phyloP scores from a whole-genome alignment of 2,888 invertebrate species.

The Nemurella pictetii region DNA sequence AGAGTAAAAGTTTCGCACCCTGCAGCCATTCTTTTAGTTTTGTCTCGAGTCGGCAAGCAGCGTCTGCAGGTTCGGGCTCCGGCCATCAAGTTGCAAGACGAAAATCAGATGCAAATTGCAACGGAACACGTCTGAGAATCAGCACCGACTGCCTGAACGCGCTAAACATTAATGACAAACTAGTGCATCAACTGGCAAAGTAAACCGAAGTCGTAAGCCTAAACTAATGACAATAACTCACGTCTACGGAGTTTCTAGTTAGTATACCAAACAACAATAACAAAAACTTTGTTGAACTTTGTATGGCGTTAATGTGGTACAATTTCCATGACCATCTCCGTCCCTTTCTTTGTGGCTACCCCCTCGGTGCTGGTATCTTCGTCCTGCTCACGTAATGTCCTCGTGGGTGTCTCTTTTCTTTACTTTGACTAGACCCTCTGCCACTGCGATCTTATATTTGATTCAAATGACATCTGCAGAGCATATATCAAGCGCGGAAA shows the following conservation, averaged over 20 bases:
- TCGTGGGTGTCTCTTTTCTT: not conserved
- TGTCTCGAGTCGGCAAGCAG: not conserved
- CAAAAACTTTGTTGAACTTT: not conserved
- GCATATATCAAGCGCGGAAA: conserved; percentile 23
- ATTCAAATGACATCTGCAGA: conserved; percentile 28
- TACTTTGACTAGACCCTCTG: not conserved
- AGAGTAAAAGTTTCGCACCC: no score
- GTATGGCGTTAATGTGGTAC: not conserved
- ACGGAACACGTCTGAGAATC: not conserved
- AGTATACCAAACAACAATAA: not conserved
- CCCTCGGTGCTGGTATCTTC: not conserved
- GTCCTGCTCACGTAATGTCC: not conserved
- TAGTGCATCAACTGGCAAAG: not conserved
- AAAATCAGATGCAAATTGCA: not conserved
- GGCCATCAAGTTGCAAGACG: not conserved
- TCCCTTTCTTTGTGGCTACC: not conserved
- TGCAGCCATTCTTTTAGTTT: not conserved
- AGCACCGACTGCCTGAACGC: not conserved
- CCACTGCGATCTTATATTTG: not conserved
- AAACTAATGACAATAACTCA: not conserved
- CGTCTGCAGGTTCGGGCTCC: not conserved
- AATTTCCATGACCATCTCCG: not conserved
- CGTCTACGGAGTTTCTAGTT: not conserved
- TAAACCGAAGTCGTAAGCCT: not conserved
- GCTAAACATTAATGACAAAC: not conserved